A percentile compares a stretch with the other conserved stretches of the same genome.
These are phyloP conservation scores for Pipistrellus pipistrellus DNA, from an alignment of 2,797 vertebrate species.

Conservation along the genomic window DNA sequence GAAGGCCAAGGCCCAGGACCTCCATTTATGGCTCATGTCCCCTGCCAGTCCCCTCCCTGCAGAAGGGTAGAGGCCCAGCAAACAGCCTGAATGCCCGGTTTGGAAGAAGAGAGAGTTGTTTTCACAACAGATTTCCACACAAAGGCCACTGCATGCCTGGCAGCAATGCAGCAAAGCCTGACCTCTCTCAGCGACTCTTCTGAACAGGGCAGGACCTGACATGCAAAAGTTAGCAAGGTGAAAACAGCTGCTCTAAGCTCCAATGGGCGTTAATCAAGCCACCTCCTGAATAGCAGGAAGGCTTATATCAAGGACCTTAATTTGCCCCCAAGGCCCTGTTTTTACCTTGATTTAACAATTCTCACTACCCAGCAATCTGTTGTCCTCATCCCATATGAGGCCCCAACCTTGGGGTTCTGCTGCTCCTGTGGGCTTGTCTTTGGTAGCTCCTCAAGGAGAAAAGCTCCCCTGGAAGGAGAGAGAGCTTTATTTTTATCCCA, in stretches of 20 bases:
- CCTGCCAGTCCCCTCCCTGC: background rate
- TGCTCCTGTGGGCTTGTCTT: conserved; percentile 27
- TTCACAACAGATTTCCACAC: background rate
- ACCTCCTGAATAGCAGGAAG: conserved; percentile 38
- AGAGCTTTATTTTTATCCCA: conserved; percentile 79
- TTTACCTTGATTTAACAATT: conserved; percentile 70
- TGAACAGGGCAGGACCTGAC: background rate
- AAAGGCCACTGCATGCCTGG: background rate
- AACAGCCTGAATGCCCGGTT: background rate
- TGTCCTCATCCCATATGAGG: conserved; percentile 18
- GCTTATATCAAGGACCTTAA: conserved; percentile 65
- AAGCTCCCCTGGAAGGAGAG: conserved; percentile 68
- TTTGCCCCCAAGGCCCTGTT: conserved; percentile 63
- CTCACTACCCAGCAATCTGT: conserved; percentile 60
- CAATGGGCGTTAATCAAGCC: conserved; percentile 66
- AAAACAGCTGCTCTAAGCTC: conserved; percentile 48
- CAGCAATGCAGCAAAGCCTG: background rate
- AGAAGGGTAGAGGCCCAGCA: background rate
- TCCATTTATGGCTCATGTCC: background rate
- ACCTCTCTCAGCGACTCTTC: background rate
- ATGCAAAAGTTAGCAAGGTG: background rate
- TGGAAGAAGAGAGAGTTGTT: background rate
- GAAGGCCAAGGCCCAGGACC: background rate
- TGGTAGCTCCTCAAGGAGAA: conserved; percentile 81
- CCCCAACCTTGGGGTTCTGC: conserved; percentile 27